Base-by-base conservation (phyloP, 2,113 vertebrate genomes). In the Haemorhous mexicanus region DNA sequence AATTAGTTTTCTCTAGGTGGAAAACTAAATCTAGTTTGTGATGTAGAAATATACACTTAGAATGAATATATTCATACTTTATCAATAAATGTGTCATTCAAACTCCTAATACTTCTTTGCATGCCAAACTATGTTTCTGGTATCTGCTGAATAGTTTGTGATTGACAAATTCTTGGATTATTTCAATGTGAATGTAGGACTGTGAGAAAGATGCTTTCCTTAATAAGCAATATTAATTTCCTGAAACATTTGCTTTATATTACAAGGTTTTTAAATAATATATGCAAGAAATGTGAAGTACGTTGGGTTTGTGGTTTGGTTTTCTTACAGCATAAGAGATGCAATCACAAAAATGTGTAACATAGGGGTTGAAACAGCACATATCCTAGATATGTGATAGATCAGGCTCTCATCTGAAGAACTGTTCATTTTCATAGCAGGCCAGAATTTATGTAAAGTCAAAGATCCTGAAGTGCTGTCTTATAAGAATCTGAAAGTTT, bases 101-200 rank as follows among this genome's bases (percentile, higher is more conserved):
- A 86, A 74, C 41, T 73, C 53, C 10, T 88, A 93, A 81, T 92
- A 59, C 44, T 74, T 86, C 88, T 95, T 94, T 95, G 64, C 83
- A 68, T 90, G 94, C 96, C 94, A 97, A 94, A 94, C 82, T 94
- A 16, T 93, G 61, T 77, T 92, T 96, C 96, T 96, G 76, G 37
- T 93, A 90, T 97, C 91, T 96, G 91, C 84, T 96, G 93, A 97
- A 85, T 96, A 95, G 75, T 94, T 97, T 94, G 87, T 97, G 95
- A 95, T 96, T 97, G 97, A 87, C 89, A 97, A 96, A 94, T 96
- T 94, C 50, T 84, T 95, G 93, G 74, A 61, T 93, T 94, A 86
- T 86, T 97, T 97, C 90, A 89, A 90, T 97, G 68, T 84, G 96
- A 96, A 96, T 96, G 94, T 96, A 94, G 95, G 88, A 96, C 93